Evolutionary conservation across 2,888 invertebrate species (phyloP), one percentile per base, ranked within the genome.

Genomic region (Drosophila histrio): DNA sequence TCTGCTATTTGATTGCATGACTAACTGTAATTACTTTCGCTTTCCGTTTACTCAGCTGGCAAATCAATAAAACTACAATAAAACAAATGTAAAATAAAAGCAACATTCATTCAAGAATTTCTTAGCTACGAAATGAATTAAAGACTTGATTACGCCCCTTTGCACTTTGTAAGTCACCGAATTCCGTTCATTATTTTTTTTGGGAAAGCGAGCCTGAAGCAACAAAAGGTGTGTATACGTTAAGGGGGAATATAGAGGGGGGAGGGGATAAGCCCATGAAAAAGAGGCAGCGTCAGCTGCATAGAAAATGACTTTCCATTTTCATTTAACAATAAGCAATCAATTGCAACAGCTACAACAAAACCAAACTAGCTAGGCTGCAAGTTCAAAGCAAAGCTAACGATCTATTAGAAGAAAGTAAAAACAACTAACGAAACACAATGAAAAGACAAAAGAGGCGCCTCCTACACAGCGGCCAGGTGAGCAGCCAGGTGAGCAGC

Each of bases 341-440:
- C 84, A 84, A 84, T 84, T 82, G 80, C 73, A 56, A 44, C 38
- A 54, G 26, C 60, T 17, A 21, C 60, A 53, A 17, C 50, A 66
- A 19, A 38, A 52, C 44, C 44, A 47, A 49, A 44, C 44, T 28
- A 17, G 26, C 26, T 28, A n/a, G 17, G 43, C 58, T 54, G 58
- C 87, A 84, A 87, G 84, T 84, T 84, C 85, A 85, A 82, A 80
- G 78, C 83, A 80, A 83, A 80, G 79, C 84, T 82, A 82, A 82
- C 82, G 87, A 82, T 87, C 85, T 84, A 81, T 87, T 87, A 84
- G 84, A 84, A 87, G 87, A 84, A 82, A 87, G 82, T 87, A 87
- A 85, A 82, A 87, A 84, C 82, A 81, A 79, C 79, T 64, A 73
- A 62, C 30, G 60, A 69, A 67, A 70, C 66, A 68, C 77, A 76